Conservation (phyloP, 2,113 vertebrate species). For the Condylura cristata region DNA sequence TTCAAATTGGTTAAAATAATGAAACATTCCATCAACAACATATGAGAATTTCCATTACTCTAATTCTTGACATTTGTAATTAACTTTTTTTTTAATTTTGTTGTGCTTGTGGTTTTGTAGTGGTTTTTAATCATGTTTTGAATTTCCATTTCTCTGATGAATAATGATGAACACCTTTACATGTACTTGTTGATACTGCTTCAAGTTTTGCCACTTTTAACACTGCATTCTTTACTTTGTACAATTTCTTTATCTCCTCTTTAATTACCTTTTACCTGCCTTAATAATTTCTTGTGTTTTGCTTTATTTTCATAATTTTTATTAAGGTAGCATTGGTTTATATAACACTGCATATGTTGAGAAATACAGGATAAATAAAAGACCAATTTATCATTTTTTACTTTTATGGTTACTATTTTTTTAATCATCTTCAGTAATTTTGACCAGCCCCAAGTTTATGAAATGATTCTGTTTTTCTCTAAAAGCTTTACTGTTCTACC, state of each 20-base stretch:
- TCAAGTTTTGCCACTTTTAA: not conserved
- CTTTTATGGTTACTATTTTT: not conserved
- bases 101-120: not conserved
- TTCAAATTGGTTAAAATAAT: not conserved
- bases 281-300: not conserved
- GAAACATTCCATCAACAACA: not conserved
- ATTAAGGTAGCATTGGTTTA: too few relatives aligned
- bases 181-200: not conserved
- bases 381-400: not conserved
- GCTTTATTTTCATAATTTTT: too few relatives aligned
- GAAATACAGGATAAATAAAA: not conserved
- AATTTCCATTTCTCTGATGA: not conserved
- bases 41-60: not conserved
- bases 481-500: not conserved
- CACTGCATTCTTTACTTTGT: not conserved
- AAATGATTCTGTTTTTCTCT: not conserved
- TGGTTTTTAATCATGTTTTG: not conserved
- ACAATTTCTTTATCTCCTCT: not conserved
- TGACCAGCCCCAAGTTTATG: not conserved
- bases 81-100: not conserved
- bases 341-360: too few relatives aligned
- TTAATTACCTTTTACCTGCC: not conserved
- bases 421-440: not conserved
- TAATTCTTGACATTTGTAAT: not conserved
- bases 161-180: not conserved